Base-by-base conservation (phyloP, 1,140 invertebrate genomes). In the Tribolium castaneum region DNA sequence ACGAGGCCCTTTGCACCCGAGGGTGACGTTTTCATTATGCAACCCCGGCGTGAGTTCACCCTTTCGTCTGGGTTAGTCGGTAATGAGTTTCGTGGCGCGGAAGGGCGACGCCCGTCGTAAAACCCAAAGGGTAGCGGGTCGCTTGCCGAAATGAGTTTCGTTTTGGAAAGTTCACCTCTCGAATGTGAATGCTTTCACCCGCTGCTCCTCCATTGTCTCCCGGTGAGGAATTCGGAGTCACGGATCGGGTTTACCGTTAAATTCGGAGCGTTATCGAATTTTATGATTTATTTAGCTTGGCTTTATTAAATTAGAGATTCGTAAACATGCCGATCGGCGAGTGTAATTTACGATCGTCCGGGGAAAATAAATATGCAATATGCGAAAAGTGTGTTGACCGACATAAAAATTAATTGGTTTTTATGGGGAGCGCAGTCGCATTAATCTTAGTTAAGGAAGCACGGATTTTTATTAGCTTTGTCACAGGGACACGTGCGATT, bases 391-490 rank as follows among this genome's bases (percentile, higher is more conserved):
- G 59, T 66, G 59, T 66, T 66, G 59, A 66, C 59, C 59, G 59
- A 66, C 59, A 66, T 66, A 34, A 66, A 66, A 66, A 66, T 66
- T 66, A 66, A 66, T 66, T 66, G 30, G 59, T 66, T 66, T 56
- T 66, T 66, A 66, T 66, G 59, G 12, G 59, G 25, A 66, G 59
- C 59, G 59, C 59, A 66, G 59, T 30, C 59, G 59, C 59, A 66
- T 66, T 66, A 66, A 66, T 66, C 59, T 66, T 35, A 35, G 14
- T 66, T 66, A 66, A 66, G 59, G 59, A 66, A 66, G 59, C 59
- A 66, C 25, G 6, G 59, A 66, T 66, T 59, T 59, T 59, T 34
- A 66, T 66, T 66, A 30, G 12, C 25, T 66, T 66, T 35, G 59
- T 66, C 59, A 59, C 25, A 10, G 3, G 59, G n/a, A 66, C 59